Conservation (phyloP, 2,888 invertebrate species). For the Acanthococcus lagerstroemiae region DNA sequence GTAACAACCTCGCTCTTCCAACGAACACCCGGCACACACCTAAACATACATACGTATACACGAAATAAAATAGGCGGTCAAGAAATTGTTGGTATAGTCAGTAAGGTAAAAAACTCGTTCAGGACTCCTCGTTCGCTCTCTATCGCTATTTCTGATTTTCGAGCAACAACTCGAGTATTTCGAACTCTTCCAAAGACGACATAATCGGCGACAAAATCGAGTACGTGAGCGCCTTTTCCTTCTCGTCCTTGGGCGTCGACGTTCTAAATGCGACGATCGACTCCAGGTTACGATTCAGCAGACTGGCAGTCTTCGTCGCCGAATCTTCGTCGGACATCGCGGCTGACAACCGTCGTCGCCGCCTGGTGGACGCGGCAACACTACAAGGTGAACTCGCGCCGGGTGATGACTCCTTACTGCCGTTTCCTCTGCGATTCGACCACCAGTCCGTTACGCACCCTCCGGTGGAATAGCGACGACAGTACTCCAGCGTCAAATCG, state of each 20-base stretch:
- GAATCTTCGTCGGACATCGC: no score
- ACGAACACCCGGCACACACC: no score
- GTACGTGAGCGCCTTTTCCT: background rate
- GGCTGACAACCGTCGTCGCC: background rate
- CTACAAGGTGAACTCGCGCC: background rate
- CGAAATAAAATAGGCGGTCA: no score
- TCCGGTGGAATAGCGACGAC: background rate
- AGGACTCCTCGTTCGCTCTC: no score
- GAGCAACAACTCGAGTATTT: slow-evolving; percentile 18
- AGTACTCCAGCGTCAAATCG: no score
- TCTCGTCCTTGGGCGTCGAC: background rate
- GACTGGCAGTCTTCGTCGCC: background rate
- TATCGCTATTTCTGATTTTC: no score
- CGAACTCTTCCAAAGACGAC: slow-evolving; percentile 25
- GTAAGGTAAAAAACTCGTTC: no score
- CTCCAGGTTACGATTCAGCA: background rate
- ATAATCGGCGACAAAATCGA: background rate
- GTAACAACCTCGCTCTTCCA: no score
- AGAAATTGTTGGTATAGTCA: no score
- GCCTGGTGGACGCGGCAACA: background rate
- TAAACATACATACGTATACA: no score
- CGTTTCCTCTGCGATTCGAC: no score
- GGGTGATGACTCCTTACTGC: background rate
- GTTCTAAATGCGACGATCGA: background rate
- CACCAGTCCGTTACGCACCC: no score